Conservation (phyloP, 2,888 invertebrate species). For the Notodonta dromedarius region DNA sequence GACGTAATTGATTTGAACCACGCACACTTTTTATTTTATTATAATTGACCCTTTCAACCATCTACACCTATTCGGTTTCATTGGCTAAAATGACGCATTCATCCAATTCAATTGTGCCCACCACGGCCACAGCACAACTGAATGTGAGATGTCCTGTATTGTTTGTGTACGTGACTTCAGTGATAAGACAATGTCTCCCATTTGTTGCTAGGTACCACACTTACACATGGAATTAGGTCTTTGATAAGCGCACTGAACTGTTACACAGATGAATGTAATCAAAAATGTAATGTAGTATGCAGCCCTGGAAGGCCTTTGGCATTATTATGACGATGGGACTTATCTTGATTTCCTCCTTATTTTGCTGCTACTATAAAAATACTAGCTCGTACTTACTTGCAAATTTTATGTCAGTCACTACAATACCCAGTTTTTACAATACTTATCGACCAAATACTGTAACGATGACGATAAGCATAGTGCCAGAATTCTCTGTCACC, state of each 20-base stretch:
- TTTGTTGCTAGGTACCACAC: constrained; percentile 16
- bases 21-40: neutral
- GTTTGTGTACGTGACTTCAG: constrained; percentile 19
- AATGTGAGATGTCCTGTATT: constrained; percentile 19
- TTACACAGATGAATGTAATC: neutral
- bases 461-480: too few species aligned
- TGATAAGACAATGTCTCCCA: constrained; percentile 22
- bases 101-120: neutral
- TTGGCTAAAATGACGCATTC: neutral
- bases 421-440: too few species aligned
- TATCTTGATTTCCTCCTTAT: too few species aligned
- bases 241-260: constrained; percentile 35
- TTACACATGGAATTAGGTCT: constrained; percentile 26
- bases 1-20: too few species aligned
- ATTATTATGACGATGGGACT: too few species aligned
- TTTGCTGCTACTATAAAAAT: too few species aligned
- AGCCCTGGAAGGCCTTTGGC: neutral
- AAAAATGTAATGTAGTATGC: neutral
- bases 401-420: too few species aligned
- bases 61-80: neutral
- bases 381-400: too few species aligned
- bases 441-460: too few species aligned
- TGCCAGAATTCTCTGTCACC: too few species aligned
- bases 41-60: neutral
- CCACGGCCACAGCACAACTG: neutral